A percentile compares a stretch with the other conserved stretches of the same genome.
Evolutionary conservation across 53 echinoderm and acorn worm genomes (phyloP).

Genomic region (Hippasteria phrygiana): DNA sequence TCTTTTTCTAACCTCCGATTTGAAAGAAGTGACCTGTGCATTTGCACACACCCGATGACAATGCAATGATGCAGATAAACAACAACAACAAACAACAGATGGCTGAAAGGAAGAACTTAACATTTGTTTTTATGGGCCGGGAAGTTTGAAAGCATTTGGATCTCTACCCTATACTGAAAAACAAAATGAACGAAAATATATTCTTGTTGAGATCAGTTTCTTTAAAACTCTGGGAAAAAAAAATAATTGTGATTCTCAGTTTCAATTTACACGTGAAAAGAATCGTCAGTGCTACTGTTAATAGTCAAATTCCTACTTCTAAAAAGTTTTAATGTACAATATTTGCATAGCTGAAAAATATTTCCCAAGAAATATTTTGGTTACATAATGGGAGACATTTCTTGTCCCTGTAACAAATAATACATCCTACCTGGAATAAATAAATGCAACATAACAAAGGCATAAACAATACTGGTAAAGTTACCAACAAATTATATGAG

Average conservation of each 20-base stretch:
- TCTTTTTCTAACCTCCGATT: too few species aligned
- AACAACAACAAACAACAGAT: too few species aligned
- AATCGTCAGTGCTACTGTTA: constrained; percentile 22
- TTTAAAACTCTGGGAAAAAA: neutral
- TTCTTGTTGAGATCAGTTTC: too few species aligned
- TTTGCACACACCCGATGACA: too few species aligned
- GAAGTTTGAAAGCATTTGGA: neutral
- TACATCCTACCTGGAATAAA: constrained; percentile 28
- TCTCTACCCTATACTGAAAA: neutral
- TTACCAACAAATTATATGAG: neutral
- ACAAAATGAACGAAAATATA: neutral
- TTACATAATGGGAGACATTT: neutral
- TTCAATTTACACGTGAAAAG: neutral
- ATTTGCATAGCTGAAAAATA: constrained; percentile 31
- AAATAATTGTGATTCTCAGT: neutral
- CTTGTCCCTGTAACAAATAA: neutral
- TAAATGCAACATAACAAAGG: constrained; percentile 28
- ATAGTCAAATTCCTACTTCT: neutral
- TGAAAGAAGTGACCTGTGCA: too few species aligned
- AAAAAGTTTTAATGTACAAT: constrained; percentile 20
- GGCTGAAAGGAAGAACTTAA: too few species aligned
- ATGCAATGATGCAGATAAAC: too few species aligned
- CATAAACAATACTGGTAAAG: constrained; percentile 19
- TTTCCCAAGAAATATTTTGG: constrained; percentile 24
- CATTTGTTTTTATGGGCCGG: too few species aligned